phyloP scores from a whole-genome alignment of 2,797 vertebrate species.

The Bryconaethiops microstoma region DNA sequence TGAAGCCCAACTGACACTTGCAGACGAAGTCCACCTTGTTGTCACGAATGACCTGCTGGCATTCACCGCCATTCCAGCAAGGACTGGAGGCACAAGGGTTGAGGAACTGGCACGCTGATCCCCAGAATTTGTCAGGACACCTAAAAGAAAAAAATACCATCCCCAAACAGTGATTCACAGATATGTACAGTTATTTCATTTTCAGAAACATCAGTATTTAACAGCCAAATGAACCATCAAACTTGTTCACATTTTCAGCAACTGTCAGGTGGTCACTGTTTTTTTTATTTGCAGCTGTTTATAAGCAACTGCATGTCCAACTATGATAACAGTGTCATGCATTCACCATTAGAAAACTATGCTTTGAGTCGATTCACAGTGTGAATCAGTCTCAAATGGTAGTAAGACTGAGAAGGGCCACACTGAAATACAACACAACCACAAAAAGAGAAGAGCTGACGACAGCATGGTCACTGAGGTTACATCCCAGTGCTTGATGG shows the following conservation, averaged over 20 bases:
- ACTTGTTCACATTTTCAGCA: not conserved
- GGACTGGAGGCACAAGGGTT: conserved; percentile 68
- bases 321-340: too few species aligned
- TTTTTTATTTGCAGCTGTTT: not conserved
- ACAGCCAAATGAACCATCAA: too few species aligned
- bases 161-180: not conserved
- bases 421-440: not conserved
- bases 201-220: too few species aligned
- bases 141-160: conserved; percentile 54
- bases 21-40: conserved; percentile 80
- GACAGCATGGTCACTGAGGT: conserved; percentile 19
- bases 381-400: too few species aligned
- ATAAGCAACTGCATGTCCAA: not conserved
- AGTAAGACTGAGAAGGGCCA: not conserved
- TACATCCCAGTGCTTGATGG: conserved; percentile 1
- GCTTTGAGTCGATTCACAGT: too few species aligned
- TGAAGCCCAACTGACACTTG: conserved; percentile 84
- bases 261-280: not conserved
- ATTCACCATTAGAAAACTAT: too few species aligned
- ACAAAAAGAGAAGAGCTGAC: conserved; percentile 19
- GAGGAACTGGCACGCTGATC: conserved; percentile 69
- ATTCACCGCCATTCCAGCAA: conserved; percentile 71
- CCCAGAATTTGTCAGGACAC: conserved; percentile 67
- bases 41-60: conserved; percentile 64
- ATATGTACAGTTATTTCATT: not conserved